These are phyloP conservation scores for Rhynchophorus ferrugineus DNA, from an alignment of 1,140 invertebrate genomes.

Conservation along the genomic window DNA sequence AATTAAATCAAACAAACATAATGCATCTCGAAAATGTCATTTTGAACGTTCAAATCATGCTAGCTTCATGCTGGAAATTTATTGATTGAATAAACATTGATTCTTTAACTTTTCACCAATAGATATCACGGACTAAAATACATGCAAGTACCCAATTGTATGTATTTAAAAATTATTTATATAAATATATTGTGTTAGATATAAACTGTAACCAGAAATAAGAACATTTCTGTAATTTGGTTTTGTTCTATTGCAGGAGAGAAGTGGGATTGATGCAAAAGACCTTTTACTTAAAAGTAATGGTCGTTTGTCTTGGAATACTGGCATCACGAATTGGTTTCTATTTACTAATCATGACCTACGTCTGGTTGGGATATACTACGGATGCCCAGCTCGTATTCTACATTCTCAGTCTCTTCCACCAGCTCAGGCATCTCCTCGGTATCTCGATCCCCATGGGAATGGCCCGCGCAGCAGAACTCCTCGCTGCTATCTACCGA, in stretches of 20 bases:
- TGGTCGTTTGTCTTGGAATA: constrained; percentile 12
- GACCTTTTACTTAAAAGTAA: constrained; percentile 12
- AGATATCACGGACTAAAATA: too few species aligned
- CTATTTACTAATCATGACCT: constrained; percentile 15
- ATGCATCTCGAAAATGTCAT: too few species aligned
- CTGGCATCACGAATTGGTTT: constrained; percentile 18
- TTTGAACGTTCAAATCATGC: too few species aligned
- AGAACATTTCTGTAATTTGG: too few species aligned
- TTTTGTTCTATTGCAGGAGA: constrained; percentile 26
- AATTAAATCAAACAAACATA: too few species aligned
- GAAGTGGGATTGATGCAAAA: constrained; percentile 9
- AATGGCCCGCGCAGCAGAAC: constrained; percentile 16
- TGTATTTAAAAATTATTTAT: too few species aligned
- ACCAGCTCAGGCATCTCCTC: constrained; percentile 10
- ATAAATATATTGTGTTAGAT: too few species aligned
- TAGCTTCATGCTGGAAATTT: too few species aligned
- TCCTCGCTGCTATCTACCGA: constrained; percentile 15
- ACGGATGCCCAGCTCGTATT: constrained; percentile 16
- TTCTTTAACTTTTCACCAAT: too few species aligned
- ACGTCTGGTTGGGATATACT: constrained; percentile 18
- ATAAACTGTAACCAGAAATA: too few species aligned
- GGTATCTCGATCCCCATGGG: constrained; percentile 20
- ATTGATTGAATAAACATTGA: too few species aligned
- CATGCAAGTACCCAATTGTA: too few species aligned
- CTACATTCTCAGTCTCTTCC: constrained; percentile 16